phyloP scores from a whole-genome alignment of 30 jellyfish, hydroid and myxozoan species.

The Morbakka virulenta region DNA sequence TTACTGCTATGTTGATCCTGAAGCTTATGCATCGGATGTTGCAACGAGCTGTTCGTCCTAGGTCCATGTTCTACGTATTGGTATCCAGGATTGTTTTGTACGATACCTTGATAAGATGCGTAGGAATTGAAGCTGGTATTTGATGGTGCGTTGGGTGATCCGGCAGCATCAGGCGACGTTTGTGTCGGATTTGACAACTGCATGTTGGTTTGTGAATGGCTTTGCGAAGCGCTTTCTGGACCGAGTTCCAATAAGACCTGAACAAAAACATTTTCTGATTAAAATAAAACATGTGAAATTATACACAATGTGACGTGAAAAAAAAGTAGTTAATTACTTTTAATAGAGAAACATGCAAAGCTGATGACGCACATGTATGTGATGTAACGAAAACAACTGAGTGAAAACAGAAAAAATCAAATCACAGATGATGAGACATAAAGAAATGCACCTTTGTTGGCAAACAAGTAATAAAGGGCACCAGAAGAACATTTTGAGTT shows the following conservation, averaged over 20 bases:
- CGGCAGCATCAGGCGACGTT: slow-evolving; percentile 18
- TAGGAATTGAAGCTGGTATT: neutral
- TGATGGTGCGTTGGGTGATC: slow-evolving; percentile 24
- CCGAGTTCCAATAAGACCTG: slow-evolving; percentile 16
- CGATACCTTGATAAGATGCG: neutral
- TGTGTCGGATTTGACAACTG: neutral
- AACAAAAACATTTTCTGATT: neutral
- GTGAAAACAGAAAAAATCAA: too few relatives aligned
- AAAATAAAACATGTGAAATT: too few relatives aligned
- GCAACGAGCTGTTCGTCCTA: slow-evolving; percentile 1
- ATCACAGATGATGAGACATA: too few relatives aligned
- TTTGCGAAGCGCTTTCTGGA: slow-evolving; percentile 1
- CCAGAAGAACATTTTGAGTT: too few relatives aligned
- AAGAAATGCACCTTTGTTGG: too few relatives aligned
- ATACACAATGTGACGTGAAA: too few relatives aligned
- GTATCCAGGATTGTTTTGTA: slow-evolving; percentile 44
- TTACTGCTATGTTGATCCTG: neutral
- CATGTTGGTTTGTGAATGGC: too few relatives aligned
- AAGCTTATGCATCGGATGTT: neutral
- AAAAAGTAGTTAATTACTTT: too few relatives aligned
- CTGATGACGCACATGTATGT: too few relatives aligned
- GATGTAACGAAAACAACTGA: too few relatives aligned
- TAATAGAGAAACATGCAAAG: too few relatives aligned
- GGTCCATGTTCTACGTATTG: slow-evolving; percentile 79
- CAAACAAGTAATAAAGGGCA: too few relatives aligned